phyloP scores from a whole-genome alignment of 2,888 invertebrate species.

The Nasonia oneida region DNA sequence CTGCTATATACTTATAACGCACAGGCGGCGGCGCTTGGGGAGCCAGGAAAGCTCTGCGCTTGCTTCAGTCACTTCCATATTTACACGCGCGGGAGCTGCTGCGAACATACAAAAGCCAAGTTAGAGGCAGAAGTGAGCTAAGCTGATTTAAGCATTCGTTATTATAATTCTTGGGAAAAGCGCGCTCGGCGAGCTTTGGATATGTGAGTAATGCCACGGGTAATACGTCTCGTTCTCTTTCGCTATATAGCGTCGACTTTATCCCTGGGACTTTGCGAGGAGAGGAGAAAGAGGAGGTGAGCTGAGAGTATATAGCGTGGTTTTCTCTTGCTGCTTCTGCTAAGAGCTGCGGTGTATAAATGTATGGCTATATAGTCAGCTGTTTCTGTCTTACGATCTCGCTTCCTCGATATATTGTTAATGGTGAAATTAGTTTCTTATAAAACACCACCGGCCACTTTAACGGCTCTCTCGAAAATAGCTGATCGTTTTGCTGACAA shows the following conservation, averaged over 20 bases:
- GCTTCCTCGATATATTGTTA: no score
- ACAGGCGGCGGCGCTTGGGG: slow-evolving; percentile 30
- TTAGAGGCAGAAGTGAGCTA: slow-evolving; percentile 72
- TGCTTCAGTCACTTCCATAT: slow-evolving; percentile 75
- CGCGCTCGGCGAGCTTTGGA: slow-evolving; percentile 60
- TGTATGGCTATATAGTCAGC: no score
- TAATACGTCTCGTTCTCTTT: neutral
- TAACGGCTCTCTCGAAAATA: no score
- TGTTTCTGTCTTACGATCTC: no score
- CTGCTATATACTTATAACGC: neutral
- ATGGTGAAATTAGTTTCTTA: no score
- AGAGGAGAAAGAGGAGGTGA: neutral
- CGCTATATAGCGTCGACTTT: neutral
- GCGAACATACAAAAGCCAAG: slow-evolving; percentile 73
- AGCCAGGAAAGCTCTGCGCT: slow-evolving; percentile 53
- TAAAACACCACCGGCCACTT: no score
- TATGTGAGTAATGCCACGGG: slow-evolving; percentile 2
- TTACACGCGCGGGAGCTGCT: slow-evolving; percentile 71
- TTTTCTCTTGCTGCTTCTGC: neutral
- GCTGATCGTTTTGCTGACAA: neutral
- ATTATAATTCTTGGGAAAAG: slow-evolving; percentile 77
- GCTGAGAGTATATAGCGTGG: neutral
- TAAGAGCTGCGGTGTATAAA: neutral
- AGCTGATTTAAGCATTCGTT: slow-evolving; percentile 79
- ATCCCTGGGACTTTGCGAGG: slow-evolving; percentile 11